phyloP scores from a whole-genome alignment of 1,140 invertebrate genomes.

The Tetraneura akinire region DNA sequence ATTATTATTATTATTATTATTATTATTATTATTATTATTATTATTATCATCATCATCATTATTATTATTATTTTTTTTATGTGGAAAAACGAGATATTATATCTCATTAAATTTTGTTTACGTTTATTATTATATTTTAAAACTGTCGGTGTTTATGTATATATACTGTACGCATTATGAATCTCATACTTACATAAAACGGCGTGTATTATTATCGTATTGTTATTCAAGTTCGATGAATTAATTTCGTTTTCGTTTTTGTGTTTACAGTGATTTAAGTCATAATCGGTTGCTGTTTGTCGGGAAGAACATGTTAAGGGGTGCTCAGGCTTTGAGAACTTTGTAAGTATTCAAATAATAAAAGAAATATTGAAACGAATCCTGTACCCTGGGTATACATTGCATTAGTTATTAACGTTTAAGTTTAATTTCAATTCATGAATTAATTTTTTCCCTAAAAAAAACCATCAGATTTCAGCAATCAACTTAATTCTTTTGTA shows the following conservation, averaged over 20 bases:
- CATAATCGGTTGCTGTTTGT: constrained; percentile 88
- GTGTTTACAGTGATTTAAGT: constrained; percentile 82
- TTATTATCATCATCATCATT: no score
- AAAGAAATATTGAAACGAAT: background rate
- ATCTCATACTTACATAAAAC: background rate
- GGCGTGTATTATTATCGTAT: background rate
- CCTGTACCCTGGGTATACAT: constrained; percentile 13
- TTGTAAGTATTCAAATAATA: constrained; percentile 65
- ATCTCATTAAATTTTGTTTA: background rate
- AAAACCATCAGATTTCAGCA: background rate
- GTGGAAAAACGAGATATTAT: background rate
- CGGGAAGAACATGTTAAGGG: constrained; percentile 82
- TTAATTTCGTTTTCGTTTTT: constrained; percentile 15
- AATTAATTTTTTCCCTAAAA: constrained; percentile 1
- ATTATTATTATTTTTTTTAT: no score
- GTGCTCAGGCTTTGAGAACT: constrained; percentile 77
- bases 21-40: no score
- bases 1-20: no score
- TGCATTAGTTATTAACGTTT: constrained; percentile 29
- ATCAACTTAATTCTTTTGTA: constrained; percentile 14
- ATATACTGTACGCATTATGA: no score
- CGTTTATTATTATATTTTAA: constrained; percentile 4
- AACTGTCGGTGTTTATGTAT: no score
- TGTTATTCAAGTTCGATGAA: no score
- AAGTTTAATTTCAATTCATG: constrained; percentile 43